Base-by-base conservation (phyloP, 1,140 invertebrate species). In the Reticulitermes speratus region DNA sequence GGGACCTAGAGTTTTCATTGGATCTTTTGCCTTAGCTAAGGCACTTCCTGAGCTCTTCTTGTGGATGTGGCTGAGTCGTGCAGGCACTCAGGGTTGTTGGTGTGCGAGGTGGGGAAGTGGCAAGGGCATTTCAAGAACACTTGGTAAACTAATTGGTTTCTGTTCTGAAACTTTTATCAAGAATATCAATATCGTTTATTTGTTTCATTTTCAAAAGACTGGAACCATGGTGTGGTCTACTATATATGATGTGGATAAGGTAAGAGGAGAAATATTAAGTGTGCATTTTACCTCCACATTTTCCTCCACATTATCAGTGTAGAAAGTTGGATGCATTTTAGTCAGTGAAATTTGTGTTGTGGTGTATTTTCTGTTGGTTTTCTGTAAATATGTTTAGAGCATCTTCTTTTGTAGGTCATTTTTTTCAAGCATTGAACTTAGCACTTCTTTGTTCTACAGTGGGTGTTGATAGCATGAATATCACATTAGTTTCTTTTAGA, bases 181-280 rank as follows among this genome's bases (percentile, higher is more conserved):
- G 25, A 75, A 75, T 75, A 75, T 75, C 65, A 75, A 75, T 75
- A 8, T 75, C 3, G 7, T 75, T 75, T 75, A 25, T 75, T 30
- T 75, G 65, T 75, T 75, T 75, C 65, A 75, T 75, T 75, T 75
- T 75, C 65, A 75, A 75, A 75, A 75, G 65, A 75, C 65, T 30
- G 65, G 65, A 75, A 75, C 65, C 65, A 75, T 75, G 65, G 65
- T 75, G 65, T 75, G 65, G 65, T 75, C 65, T 75, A 75, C 65
- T n/a, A 75, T 75, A 30, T 75, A 75, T 75, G 65, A 75, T 75
- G n/a, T 8, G 16, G 65, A 75, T 11, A 75, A 75, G 65, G 65
- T 75, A 75, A 75, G 65, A 75, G 14, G 65, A 75, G 65, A 30
- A n/a, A 11, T 30, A 6, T 75, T 6, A 30, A 75, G 25, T 75